Evolutionary conservation across 1,140 invertebrate genomes (phyloP).

Genomic region (Venturia canescens): DNA sequence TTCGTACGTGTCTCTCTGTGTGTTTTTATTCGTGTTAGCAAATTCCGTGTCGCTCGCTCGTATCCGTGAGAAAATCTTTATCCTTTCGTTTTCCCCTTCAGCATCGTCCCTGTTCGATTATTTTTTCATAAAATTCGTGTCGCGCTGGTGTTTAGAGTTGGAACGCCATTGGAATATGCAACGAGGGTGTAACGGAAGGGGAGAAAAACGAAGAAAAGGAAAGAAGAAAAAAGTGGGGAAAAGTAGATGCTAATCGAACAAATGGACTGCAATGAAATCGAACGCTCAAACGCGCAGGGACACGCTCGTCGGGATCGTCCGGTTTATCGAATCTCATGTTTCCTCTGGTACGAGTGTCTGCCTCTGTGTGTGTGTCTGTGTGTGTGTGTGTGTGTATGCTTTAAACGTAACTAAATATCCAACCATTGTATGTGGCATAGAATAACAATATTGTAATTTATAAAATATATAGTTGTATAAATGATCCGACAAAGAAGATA

Average conservation of each 20-base stretch:
- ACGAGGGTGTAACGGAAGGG: constrained; percentile 29
- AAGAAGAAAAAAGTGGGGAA: constrained; percentile 64
- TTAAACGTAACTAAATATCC: constrained; percentile 68
- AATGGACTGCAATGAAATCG: constrained; percentile 76
- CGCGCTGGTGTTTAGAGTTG: constrained; percentile 48
- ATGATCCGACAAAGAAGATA: constrained; percentile 62
- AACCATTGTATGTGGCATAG: constrained; percentile 67
- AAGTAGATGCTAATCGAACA: constrained; percentile 64
- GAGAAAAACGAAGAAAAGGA: constrained; percentile 56
- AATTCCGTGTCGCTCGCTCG: constrained; percentile 32
- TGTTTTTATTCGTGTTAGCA: constrained; percentile 7
- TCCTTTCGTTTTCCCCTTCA: no score
- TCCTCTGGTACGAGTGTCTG: no score
- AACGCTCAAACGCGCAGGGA: constrained; percentile 74
- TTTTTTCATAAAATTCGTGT: no score
- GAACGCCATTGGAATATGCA: constrained; percentile 44
- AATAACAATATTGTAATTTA: constrained; percentile 73
- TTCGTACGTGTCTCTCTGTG: neutral
- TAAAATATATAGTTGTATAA: constrained; percentile 75
- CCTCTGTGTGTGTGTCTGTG: constrained; percentile 17
- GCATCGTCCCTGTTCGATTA: no score
- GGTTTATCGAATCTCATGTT: constrained; percentile 71
- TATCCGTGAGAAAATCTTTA: constrained; percentile 28
- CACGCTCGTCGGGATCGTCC: constrained; percentile 58
- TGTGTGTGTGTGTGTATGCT: constrained; percentile 36